Evolutionary conservation across 30 jellyfish, hydroid and myxozoan species (phyloP), one percentile per base, ranked within the genome.

Genomic region (Turritopsis dohrnii): DNA sequence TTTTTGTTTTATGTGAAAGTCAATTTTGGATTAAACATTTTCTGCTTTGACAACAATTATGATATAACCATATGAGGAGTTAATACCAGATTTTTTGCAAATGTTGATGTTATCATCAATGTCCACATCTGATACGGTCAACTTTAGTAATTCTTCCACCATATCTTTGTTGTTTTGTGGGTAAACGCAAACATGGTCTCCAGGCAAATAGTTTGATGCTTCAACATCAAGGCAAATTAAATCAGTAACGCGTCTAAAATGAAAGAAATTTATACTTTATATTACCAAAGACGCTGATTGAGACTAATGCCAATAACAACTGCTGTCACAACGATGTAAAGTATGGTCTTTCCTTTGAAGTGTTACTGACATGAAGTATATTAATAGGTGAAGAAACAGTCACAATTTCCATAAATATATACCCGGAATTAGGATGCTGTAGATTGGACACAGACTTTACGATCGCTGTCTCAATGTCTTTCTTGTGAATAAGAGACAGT

Each of bases 101-200:
- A 72, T 26, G 19, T 18, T 18, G 29, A 72, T 17, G 29, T 18
- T n/a, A 0, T 18, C 81, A 54, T 86, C 90, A 9, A 76, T 75
- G 19, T 54, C 84, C 31, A 92, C 95, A 30, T 89, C 94, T 74
- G 86, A 85, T 80, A 79, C 86, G 31, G 84, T 54, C 22, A 74
- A 52, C 30, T 83, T 84, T 65, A 93, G 81, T 69, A 93, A 71
- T 23, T 75, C 80, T 71, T 85, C 53, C 80, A 88, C 96, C 83
- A 88, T 23, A 53, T 31, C 95, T 54, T 65, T 30, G 18, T 75
- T 65, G 83, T 93, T 93, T 21, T 74, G 84, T 52, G 98, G 91
- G 77, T 88, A 88, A 19, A 93, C 92, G n/a, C 96, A 94, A 7
- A 93, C 76, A 81, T 93, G 96, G 73, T 93, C 98, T 19, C 98